Evolutionary conservation across 2,113 vertebrate species (phyloP).

Genomic region (Hucho hucho): DNA sequence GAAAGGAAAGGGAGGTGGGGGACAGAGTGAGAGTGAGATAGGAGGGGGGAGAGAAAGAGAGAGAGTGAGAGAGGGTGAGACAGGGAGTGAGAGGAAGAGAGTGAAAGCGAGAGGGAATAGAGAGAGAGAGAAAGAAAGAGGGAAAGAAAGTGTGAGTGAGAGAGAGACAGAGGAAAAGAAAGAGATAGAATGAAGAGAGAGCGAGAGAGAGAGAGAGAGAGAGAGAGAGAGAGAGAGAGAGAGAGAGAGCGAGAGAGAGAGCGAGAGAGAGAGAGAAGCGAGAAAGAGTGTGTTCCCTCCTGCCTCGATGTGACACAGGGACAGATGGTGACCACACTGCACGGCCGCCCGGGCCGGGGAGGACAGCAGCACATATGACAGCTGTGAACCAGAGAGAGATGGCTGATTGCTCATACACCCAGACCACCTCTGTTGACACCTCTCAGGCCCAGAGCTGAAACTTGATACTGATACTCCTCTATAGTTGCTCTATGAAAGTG

Average conservation of each 20-base stretch:
- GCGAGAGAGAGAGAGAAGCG: slow-evolving; percentile 26
- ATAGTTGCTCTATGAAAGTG: too few species aligned
- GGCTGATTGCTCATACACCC: slow-evolving; percentile 51
- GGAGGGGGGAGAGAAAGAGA: not conserved
- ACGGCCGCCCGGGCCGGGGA: slow-evolving; percentile 24
- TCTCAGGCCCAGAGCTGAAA: slow-evolving; percentile 40
- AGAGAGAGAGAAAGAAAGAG: not conserved
- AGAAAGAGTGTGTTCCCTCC: slow-evolving; percentile 46
- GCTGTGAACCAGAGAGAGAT: slow-evolving; percentile 57
- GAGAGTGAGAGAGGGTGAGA: slow-evolving; percentile 9
- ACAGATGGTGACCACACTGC: slow-evolving; percentile 66
- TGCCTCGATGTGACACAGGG: slow-evolving; percentile 46
- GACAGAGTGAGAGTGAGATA: not conserved
- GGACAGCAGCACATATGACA: slow-evolving; percentile 52
- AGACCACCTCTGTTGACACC: slow-evolving; percentile 62
- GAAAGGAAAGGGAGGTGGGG: too few species aligned
- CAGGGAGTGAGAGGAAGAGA: slow-evolving; percentile 7
- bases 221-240: not conserved
- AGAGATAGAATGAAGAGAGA: slow-evolving; percentile 16
- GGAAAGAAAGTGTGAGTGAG: slow-evolving; percentile 17
- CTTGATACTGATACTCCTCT: not conserved
- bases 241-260: slow-evolving; percentile 13
- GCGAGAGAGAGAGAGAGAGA: slow-evolving; percentile 16
- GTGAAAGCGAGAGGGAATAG: not conserved
- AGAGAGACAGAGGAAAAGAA: not conserved